A percentile compares a stretch with the other conserved stretches of the same genome.
Conservation (phyloP, 2,888 invertebrate genomes). For the Machimus atricapillus region DNA sequence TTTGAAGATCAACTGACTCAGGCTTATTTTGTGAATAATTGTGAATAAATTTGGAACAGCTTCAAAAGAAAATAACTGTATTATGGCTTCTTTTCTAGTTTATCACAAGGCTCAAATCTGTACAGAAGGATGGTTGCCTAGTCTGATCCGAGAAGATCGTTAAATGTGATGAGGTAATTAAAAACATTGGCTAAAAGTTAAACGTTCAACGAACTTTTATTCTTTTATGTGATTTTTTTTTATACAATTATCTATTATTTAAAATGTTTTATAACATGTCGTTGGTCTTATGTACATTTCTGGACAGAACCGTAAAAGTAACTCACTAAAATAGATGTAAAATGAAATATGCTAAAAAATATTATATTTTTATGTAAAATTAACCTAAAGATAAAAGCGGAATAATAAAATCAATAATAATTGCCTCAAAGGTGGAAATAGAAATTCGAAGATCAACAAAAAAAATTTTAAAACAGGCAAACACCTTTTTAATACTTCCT, state of each 20-base stretch:
- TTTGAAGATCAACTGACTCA: no score
- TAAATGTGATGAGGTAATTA: background rate
- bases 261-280: slow-evolving; percentile 14
- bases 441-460: background rate
- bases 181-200: background rate
- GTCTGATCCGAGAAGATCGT: no score
- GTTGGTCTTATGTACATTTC: slow-evolving; percentile 11
- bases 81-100: no score
- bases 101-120: background rate
- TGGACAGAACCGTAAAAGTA: background rate
- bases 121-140: no score
- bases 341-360: background rate
- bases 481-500: slow-evolving; percentile 42
- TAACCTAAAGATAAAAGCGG: slow-evolving; percentile 6
- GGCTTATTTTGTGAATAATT: no score
- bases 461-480: background rate
- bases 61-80: no score
- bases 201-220: slow-evolving; percentile 24
- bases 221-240: background rate
- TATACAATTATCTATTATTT: background rate
- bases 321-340: background rate
- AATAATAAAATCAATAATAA: slow-evolving; percentile 7
- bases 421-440: slow-evolving; percentile 3
- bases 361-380: background rate
- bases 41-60: no score